Evolutionary conservation across 2,113 vertebrate species (phyloP).

Genomic region (Dendrocopos noguchii): DNA sequence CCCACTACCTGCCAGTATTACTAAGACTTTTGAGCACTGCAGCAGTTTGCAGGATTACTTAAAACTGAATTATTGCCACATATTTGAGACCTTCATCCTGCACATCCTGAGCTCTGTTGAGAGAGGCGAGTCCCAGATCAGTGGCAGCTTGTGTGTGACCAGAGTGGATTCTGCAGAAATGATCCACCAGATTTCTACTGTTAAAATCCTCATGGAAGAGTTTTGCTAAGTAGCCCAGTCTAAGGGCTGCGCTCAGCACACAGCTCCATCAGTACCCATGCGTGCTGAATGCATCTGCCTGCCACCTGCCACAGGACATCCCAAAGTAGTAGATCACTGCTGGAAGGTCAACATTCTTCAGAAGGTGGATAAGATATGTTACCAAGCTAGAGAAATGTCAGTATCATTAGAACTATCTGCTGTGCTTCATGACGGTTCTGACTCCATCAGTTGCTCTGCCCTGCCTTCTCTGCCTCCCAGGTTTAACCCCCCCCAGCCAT

Average conservation of each 20-base stretch:
- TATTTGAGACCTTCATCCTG: not conserved
- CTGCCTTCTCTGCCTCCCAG: not conserved
- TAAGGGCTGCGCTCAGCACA: not conserved
- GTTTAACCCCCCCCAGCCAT: not conserved
- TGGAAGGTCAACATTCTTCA: not conserved
- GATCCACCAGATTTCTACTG: not conserved
- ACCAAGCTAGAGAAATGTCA: not conserved
- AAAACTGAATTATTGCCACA: not conserved
- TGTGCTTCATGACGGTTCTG: not conserved
- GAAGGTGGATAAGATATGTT: not conserved
- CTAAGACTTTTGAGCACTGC: not conserved
- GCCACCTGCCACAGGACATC: not conserved
- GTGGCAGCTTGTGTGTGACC: not conserved
- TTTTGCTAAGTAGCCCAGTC: not conserved
- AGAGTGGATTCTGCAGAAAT: not conserved
- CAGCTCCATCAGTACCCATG: not conserved
- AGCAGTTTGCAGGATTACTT: not conserved
- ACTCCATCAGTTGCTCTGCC: not conserved
- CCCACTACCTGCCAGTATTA: not conserved
- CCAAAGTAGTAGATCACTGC: not conserved
- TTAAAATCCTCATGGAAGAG: not conserved
- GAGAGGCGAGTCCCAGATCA: not conserved
- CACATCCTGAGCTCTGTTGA: not conserved
- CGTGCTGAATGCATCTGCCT: not conserved
- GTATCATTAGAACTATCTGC: rapidly evolving